These are phyloP conservation scores for Norana najaformis DNA, from an alignment of 2,888 invertebrate genomes.

Conservation along the genomic window DNA sequence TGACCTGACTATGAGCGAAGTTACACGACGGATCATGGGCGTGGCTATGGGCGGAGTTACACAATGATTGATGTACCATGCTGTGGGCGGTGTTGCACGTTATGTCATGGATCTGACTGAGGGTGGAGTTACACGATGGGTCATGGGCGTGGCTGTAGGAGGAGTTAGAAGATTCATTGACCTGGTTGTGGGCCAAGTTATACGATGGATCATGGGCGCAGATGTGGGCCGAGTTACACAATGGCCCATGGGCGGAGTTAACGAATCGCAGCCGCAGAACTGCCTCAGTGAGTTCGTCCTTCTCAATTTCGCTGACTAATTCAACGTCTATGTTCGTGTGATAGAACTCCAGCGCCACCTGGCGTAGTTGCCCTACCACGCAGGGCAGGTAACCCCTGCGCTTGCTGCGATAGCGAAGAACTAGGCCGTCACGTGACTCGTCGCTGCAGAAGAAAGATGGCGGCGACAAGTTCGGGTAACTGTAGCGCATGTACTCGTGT, in stretches of 20 bases:
- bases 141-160: not conserved
- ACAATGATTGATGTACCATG: not conserved
- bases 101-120: not conserved
- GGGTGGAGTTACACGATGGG: not conserved
- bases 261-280: constrained; percentile 93
- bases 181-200: not conserved
- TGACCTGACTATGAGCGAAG: not conserved
- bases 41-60: not conserved
- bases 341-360: constrained; percentile 80
- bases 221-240: not conserved
- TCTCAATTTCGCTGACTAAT: constrained; percentile 80
- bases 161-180: not conserved
- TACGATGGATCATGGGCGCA: not conserved
- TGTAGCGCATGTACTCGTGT: constrained; percentile 94
- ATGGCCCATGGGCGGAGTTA: constrained; percentile 70
- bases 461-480: constrained; percentile 81
- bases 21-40: not conserved
- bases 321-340: constrained; percentile 91
- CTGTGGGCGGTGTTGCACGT: not conserved
- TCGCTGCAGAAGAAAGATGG: constrained; percentile 97
- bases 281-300: constrained; percentile 76
- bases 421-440: constrained; percentile 80
- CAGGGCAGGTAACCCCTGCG: constrained; percentile 92
- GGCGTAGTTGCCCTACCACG: constrained; percentile 90
- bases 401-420: constrained; percentile 75